A percentile compares a stretch with the other conserved stretches of the same genome.
Conservation (phyloP, 2,797 vertebrate genomes). For the Anas flavirostris region DNA sequence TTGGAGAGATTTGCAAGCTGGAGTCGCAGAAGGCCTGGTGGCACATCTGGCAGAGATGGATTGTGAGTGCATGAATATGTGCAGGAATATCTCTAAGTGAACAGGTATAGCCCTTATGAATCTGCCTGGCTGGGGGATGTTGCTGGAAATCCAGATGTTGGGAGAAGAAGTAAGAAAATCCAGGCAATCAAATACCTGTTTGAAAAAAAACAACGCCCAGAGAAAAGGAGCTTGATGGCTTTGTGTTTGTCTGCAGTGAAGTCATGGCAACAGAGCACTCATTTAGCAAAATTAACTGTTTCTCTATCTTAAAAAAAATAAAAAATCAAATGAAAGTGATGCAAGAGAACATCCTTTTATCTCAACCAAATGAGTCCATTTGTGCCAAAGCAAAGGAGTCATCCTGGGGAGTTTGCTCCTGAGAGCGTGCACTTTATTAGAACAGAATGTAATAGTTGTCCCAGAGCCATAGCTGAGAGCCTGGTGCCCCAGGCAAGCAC, state of each 20-base stretch:
- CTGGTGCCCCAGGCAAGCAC: background rate
- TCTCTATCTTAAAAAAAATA: slow-evolving; percentile 20
- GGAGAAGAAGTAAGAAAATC: slow-evolving; percentile 36
- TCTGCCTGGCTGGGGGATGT: background rate
- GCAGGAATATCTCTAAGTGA: background rate
- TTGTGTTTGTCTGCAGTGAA: slow-evolving; percentile 73
- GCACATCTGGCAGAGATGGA: background rate
- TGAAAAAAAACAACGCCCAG: slow-evolving; percentile 42
- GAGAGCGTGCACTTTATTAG: slow-evolving; percentile 57
- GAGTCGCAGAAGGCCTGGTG: background rate
- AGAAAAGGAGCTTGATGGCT: slow-evolving; percentile 69
- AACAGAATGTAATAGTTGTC: slow-evolving; percentile 40
- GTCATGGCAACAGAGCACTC: slow-evolving; percentile 72
- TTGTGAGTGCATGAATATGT: background rate
- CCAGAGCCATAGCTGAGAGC: slow-evolving; percentile 17
- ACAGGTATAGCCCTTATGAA: background rate
- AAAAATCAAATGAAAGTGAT: slow-evolving; percentile 48
- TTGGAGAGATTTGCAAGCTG: background rate
- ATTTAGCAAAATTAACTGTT: slow-evolving; percentile 76
- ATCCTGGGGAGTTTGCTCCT: slow-evolving; percentile 64
- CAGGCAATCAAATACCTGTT: slow-evolving; percentile 69
- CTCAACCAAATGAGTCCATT: slow-evolving; percentile 60
- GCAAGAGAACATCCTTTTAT: slow-evolving; percentile 69
- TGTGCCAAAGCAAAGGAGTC: slow-evolving; percentile 62
- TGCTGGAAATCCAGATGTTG: slow-evolving; percentile 17